These are phyloP conservation scores for Centropus unirufus DNA, from an alignment of 2,113 vertebrate species.

Conservation along the genomic window DNA sequence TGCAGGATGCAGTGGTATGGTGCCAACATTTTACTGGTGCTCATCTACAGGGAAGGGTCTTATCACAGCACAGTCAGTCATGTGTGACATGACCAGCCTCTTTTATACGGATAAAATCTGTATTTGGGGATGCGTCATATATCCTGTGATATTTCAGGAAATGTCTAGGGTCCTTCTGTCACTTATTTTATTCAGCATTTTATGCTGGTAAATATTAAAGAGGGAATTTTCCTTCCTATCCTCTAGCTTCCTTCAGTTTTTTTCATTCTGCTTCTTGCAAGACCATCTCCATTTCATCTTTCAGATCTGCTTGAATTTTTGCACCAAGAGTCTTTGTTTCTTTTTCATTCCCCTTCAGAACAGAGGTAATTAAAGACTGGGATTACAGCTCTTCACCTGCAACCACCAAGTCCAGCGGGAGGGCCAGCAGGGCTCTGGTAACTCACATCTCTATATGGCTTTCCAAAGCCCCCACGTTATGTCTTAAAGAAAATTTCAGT, in stretches of 20 bases:
- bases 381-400: background rate
- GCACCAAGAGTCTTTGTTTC: background rate
- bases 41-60: background rate
- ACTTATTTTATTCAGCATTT: background rate
- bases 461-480: background rate
- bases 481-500: background rate
- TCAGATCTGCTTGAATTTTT: background rate
- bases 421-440: rapidly evolving
- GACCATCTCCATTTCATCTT: background rate
- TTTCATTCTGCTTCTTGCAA: background rate
- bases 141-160: background rate
- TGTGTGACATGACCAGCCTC: background rate
- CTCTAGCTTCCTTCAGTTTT: background rate
- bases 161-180: background rate
- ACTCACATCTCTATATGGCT: rapidly evolving
- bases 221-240: background rate
- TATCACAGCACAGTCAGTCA: rapidly evolving
- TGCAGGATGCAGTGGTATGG: rapidly evolving
- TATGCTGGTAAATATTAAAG: background rate
- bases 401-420: background rate
- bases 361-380: background rate
- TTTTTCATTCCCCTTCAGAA: background rate
- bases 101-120: background rate
- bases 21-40: background rate
- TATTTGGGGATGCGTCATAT: background rate